These are phyloP conservation scores for Agrotis puta DNA, from an alignment of 2,888 invertebrate species.

Conservation along the genomic window DNA sequence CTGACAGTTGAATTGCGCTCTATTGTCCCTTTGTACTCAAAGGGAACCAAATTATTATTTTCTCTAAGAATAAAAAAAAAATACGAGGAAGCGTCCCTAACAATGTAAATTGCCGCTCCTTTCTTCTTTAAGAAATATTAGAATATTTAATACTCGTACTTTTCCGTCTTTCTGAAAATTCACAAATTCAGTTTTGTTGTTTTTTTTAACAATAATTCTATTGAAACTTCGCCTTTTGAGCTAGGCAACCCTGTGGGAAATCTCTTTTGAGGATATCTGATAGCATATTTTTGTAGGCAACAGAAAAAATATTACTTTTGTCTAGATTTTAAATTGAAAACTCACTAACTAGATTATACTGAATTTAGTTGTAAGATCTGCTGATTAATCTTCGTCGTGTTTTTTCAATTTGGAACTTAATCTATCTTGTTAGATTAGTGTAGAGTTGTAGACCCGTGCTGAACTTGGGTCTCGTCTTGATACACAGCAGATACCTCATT, in stretches of 20 bases:
- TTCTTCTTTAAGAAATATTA: conserved; percentile 50
- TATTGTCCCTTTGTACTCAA: conserved; percentile 22
- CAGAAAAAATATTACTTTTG: conserved; percentile 5
- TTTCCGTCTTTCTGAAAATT: conserved; percentile 30
- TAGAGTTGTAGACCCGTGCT: too few species aligned
- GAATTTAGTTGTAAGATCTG: background rate
- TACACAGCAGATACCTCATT: too few species aligned
- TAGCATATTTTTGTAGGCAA: background rate
- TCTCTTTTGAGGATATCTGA: background rate
- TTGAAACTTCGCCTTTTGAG: conserved; percentile 10
- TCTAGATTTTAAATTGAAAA: background rate
- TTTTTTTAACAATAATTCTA: conserved; percentile 15
- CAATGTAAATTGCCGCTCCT: conserved; percentile 50
- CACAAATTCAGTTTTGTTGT: conserved; percentile 21
- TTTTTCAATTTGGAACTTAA: too few species aligned
- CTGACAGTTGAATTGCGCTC: background rate
- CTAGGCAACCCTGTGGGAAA: conserved; percentile 28
- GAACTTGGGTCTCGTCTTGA: too few species aligned
- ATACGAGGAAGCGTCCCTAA: conserved; percentile 31
- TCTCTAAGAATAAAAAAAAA: conserved; percentile 48
- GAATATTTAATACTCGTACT: conserved; percentile 46
- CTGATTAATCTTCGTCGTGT: background rate
- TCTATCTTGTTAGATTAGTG: too few species aligned
- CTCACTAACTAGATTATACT: background rate
- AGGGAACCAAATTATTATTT: conserved; percentile 31